These are phyloP conservation scores for Hymenopus coronatus DNA, from an alignment of 2,888 invertebrate genomes.

Conservation along the genomic window DNA sequence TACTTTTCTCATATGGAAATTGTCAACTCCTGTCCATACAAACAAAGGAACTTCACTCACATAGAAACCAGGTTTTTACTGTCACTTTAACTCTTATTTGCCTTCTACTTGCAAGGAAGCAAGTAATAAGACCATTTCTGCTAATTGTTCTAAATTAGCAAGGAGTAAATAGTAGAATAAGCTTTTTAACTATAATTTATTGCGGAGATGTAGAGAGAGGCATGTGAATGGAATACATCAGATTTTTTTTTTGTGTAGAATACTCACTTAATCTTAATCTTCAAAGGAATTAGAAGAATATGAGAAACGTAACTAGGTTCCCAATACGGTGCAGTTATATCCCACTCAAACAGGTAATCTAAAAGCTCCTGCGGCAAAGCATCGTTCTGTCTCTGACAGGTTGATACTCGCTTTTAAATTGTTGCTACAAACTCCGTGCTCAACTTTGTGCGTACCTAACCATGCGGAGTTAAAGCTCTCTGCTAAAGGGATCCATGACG, in stretches of 20 bases:
- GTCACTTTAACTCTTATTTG: no score
- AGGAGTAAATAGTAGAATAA: no score
- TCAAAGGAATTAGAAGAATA: neutral
- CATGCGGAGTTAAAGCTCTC: neutral
- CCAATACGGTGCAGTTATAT: neutral
- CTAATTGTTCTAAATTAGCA: no score
- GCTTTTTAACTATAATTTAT: no score
- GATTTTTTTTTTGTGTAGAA: neutral
- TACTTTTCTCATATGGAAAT: no score
- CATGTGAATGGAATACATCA: no score
- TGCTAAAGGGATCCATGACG: neutral
- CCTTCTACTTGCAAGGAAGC: no score
- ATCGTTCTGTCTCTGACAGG: conserved; percentile 6
- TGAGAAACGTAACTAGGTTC: neutral
- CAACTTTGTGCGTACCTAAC: neutral
- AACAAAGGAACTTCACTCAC: no score
- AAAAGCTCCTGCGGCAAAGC: neutral
- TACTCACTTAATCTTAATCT: neutral
- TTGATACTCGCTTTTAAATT: conserved; percentile 10
- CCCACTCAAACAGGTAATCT: conserved; percentile 7
- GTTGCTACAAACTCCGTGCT: conserved; percentile 8
- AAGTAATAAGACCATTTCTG: no score
- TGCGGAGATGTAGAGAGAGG: no score
- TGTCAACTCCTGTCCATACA: no score
- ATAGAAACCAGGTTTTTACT: no score